Evolutionary conservation across 2,113 vertebrate species (phyloP).

Genomic region (Trogon melanurus): DNA sequence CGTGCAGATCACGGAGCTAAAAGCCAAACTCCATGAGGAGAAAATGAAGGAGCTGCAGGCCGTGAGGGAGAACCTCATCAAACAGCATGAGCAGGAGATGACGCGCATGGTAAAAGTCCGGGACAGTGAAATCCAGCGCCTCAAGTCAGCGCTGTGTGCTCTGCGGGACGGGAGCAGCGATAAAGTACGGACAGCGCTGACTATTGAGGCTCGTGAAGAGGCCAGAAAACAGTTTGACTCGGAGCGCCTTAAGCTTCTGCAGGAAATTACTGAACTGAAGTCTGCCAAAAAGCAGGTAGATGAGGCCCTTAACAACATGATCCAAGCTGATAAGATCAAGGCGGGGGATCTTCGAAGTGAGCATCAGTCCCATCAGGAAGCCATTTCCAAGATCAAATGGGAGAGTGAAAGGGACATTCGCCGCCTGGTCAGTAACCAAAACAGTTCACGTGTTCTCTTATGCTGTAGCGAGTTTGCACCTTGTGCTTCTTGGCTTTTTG

Average conservation of each 20-base stretch:
- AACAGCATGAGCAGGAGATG: conserved; percentile 96
- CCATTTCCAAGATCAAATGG: conserved; percentile 99
- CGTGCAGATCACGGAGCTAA: conserved; percentile 91
- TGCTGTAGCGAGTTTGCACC: not conserved
- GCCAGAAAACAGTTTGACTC: conserved; percentile 95
- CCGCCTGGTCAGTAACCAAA: conserved; percentile 86
- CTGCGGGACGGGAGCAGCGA: conserved; percentile 94
- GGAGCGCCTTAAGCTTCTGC: conserved; percentile 93
- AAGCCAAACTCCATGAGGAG: conserved; percentile 96
- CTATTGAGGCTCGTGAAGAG: conserved; percentile 94
- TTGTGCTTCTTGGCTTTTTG: not conserved
- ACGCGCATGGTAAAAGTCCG: conserved; percentile 92
- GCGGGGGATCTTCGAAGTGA: conserved; percentile 94
- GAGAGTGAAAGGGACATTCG: conserved; percentile 95
- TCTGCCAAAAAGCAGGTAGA: conserved; percentile 92
- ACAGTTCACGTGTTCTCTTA: not conserved
- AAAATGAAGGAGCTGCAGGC: conserved; percentile 96
- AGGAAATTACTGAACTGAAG: conserved; percentile 94
- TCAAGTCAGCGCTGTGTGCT: conserved; percentile 88
- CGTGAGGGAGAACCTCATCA: conserved; percentile 91
- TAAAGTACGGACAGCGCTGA: conserved; percentile 93
- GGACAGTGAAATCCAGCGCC: conserved; percentile 93
- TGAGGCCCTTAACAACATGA: conserved; percentile 94
- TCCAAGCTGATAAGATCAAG: conserved; percentile 97
- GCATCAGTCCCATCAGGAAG: conserved; percentile 96